A percentile compares a stretch with the other conserved stretches of the same genome.
phyloP scores from a whole-genome alignment of 2,113 vertebrate genomes.

The Sinocyclocheilus anshuiensis region DNA sequence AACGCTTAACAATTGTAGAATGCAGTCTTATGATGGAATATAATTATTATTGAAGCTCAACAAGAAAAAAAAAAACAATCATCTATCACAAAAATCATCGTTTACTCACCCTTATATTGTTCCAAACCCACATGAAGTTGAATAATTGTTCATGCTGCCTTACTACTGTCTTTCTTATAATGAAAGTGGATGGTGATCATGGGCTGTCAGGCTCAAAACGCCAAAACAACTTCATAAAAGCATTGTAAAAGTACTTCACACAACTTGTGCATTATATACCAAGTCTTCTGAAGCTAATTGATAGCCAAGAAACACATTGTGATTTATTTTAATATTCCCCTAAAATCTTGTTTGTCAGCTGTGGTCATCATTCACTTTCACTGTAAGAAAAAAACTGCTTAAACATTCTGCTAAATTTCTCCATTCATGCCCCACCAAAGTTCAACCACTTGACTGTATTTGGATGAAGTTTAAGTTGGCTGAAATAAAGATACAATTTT shows the following conservation, averaged over 20 bases:
- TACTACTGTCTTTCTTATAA: not conserved
- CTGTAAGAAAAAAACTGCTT: not conserved
- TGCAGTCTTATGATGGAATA: not conserved
- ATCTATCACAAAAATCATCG: not conserved
- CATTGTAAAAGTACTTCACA: not conserved
- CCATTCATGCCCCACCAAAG: not conserved
- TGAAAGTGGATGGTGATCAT: not conserved
- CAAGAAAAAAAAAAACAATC: not conserved
- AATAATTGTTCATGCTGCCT: not conserved
- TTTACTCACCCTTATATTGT: not conserved
- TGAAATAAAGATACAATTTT: not conserved
- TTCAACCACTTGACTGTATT: no score
- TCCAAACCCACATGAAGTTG: not conserved
- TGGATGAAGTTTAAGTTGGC: not conserved
- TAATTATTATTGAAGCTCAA: not conserved
- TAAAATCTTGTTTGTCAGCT: not conserved
- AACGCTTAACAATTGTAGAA: not conserved
- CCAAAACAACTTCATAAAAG: not conserved
- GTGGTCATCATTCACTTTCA: not conserved
- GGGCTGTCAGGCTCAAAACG: not conserved
- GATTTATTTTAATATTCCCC: not conserved
- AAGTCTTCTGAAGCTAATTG: not conserved
- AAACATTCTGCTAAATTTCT: not conserved
- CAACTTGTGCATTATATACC: not conserved
- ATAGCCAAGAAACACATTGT: not conserved